Conservation (phyloP, 2,888 invertebrate genomes). For the Bimastos eiseni region DNA sequence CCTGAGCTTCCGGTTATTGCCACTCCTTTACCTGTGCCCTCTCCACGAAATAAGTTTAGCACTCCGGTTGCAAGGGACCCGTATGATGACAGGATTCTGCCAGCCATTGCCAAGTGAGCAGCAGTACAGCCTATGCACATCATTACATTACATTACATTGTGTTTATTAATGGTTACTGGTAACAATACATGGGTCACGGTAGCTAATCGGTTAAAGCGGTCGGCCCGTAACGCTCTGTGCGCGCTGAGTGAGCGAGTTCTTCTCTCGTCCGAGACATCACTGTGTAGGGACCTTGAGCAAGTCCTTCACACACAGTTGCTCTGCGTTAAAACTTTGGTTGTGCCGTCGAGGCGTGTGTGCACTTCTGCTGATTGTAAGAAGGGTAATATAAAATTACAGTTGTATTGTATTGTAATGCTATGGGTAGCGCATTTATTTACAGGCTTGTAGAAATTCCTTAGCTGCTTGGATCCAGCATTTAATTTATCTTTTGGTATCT, state of each 20-base stretch:
- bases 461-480: neutral
- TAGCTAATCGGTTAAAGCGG: too few relatives aligned
- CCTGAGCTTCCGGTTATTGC: neutral
- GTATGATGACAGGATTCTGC: neutral
- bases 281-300: too few relatives aligned
- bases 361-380: too few relatives aligned
- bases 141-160: neutral
- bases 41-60: constrained; percentile 13
- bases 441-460: neutral
- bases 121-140: neutral
- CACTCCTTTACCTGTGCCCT: neutral
- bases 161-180: neutral
- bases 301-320: too few relatives aligned
- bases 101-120: neutral
- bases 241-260: too few relatives aligned
- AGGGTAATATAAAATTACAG: too few relatives aligned
- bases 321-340: too few relatives aligned
- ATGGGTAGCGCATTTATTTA: neutral
- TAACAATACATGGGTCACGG: too few relatives aligned
- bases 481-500: neutral
- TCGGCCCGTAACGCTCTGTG: too few relatives aligned
- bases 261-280: too few relatives aligned
- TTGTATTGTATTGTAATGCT: too few relatives aligned
- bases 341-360: too few relatives aligned
- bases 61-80: neutral